A percentile compares a stretch with the other conserved stretches of the same genome.
These are phyloP conservation scores for Sarcophaga peregrina DNA, from an alignment of 1,140 invertebrate genomes.

Conservation along the genomic window DNA sequence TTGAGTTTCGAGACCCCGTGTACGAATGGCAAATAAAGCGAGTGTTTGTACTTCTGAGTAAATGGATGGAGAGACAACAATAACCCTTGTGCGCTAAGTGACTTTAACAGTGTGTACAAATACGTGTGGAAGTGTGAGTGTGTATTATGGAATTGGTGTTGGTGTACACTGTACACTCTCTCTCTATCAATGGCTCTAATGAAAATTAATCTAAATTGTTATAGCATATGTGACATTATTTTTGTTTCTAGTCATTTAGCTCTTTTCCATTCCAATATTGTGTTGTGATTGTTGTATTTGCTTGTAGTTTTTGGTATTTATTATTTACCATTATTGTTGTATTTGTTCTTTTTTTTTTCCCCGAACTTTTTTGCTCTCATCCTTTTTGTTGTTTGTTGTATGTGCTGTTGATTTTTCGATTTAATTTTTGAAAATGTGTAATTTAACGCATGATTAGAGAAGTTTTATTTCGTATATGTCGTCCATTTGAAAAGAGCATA, in stretches of 20 bases:
- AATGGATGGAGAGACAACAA: not conserved
- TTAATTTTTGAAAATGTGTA: slow-evolving; percentile 41
- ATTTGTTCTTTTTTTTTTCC: not conserved
- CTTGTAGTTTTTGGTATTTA: not conserved
- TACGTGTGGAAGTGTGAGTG: not conserved
- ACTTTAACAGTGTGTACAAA: not conserved
- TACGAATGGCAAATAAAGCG: not conserved
- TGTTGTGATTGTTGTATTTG: not conserved
- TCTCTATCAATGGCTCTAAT: slow-evolving; percentile 19
- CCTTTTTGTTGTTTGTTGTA: not conserved
- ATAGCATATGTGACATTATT: slow-evolving; percentile 38
- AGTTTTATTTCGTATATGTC: not conserved
- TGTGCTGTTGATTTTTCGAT: slow-evolving; percentile 29
- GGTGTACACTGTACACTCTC: too few relatives aligned
- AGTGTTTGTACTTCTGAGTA: not conserved
- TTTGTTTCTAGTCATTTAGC: not conserved
- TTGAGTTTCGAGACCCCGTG: not conserved
- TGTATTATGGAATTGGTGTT: not conserved
- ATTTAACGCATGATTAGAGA: slow-evolving; percentile 41
- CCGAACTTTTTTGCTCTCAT: not conserved
- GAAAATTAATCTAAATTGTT: slow-evolving; percentile 39
- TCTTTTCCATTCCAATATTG: not conserved
- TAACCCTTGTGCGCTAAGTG: not conserved
- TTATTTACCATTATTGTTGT: not conserved
- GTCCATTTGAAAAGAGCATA: slow-evolving; percentile 22